Evolutionary conservation across 2,797 vertebrate genomes (phyloP).

Genomic region (Paramormyrops hopkinsi): DNA sequence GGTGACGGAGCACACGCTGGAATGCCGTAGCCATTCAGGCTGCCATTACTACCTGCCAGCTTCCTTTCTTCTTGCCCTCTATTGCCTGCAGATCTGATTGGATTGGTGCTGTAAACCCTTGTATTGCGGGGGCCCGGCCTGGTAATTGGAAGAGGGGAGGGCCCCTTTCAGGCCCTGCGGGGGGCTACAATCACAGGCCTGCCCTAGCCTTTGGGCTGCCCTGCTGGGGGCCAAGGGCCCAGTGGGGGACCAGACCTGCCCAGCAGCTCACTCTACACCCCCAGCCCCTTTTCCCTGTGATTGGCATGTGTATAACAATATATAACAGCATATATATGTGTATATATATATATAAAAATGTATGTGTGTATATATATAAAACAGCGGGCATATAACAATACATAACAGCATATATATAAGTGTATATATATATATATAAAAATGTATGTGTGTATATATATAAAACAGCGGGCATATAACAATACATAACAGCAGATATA

Average conservation of each 20-base stretch:
- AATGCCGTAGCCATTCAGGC: conserved; percentile 72
- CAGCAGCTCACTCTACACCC: neutral
- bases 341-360: no score
- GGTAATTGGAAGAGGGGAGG: conserved; percentile 71
- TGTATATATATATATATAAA: neutral
- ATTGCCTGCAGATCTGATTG: conserved; percentile 74
- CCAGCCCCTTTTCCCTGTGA: neutral
- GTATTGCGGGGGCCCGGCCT: conserved; percentile 58
- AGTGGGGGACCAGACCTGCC: conserved; percentile 47
- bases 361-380: no score
- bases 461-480: neutral
- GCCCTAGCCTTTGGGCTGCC: conserved; percentile 74
- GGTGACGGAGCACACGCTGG: conserved; percentile 52
- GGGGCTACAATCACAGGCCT: conserved; percentile 75
- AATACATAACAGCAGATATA: neutral
- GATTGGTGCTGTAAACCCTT: conserved; percentile 69
- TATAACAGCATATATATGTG: neutral
- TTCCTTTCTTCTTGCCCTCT: conserved; percentile 62
- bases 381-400: neutral
- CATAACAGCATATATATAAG: neutral
- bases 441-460: no score
- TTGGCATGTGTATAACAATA: neutral
- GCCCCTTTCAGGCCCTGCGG: conserved; percentile 63
- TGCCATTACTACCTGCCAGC: conserved; percentile 75
- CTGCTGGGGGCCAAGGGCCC: conserved; percentile 59